These are phyloP conservation scores for Oreohelix idahoensis DNA, from an alignment of 1,140 invertebrate genomes.

Conservation along the genomic window DNA sequence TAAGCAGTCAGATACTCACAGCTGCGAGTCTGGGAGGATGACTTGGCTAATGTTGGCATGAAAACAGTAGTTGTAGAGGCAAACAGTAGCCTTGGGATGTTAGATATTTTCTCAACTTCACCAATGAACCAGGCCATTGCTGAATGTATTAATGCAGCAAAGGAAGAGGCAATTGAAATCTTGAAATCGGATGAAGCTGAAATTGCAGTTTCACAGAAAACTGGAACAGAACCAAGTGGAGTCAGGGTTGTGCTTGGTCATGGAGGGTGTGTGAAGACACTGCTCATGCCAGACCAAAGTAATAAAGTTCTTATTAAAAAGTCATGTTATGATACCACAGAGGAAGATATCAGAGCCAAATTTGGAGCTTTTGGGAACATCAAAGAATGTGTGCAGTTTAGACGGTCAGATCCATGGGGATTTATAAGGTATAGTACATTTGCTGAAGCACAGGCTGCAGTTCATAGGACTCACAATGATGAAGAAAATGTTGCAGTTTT, in stretches of 20 bases:
- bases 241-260: conserved; percentile 40
- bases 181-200: conserved; percentile 37
- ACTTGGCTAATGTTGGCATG: conserved; percentile 19
- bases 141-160: neutral
- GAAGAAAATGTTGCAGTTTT: conserved; percentile 25
- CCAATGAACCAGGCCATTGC: neutral
- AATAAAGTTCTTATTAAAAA: conserved; percentile 40
- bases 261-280: conserved; percentile 39
- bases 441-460: conserved; percentile 50
- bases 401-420: conserved; percentile 47
- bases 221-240: conserved; percentile 15
- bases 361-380: conserved; percentile 45
- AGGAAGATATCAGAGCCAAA: conserved; percentile 38
- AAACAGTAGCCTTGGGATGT: conserved; percentile 42
- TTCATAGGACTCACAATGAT: conserved; percentile 32
- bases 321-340: neutral
- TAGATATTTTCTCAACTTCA: conserved; percentile 44
- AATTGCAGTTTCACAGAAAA: neutral
- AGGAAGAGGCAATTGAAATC: neutral
- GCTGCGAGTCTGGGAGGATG: conserved; percentile 47
- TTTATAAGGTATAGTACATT: conserved; percentile 50
- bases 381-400: conserved; percentile 30
- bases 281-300: conserved; percentile 47
- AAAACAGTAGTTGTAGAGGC: conserved; percentile 54
- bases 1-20: conserved; percentile 55